Evolutionary conservation across 2,113 vertebrate species (phyloP), one percentile per base, ranked within the genome.

Genomic region (Ceyx cyanopectus): DNA sequence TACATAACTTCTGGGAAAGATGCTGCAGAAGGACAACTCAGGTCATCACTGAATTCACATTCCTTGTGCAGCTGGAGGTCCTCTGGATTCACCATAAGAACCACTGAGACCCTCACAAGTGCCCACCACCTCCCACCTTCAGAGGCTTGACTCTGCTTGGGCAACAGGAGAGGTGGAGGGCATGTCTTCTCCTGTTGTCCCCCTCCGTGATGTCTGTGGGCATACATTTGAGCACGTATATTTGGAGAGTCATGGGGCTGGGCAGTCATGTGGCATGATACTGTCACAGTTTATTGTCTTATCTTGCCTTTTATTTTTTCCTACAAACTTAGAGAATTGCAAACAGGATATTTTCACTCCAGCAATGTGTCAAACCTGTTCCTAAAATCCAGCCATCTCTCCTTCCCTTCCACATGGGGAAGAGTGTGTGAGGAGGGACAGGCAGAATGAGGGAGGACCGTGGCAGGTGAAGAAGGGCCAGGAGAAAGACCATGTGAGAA

Each of bases 401-500:
- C 30, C 14, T 88, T 74, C 24, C 32, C 10, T 76, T 76, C n/a
- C 20, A 1, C 14, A 3, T 5, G 14, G 14, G 32, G 37, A 91
- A 43, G 17, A 14, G 4, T 72, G 19, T 5, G 1, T 1, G 2
- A 81, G n/a, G 53, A 85, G 18, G n/a, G 32, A 67, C 50, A 62
- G 30, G 82, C 11, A 46, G 48, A 87, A 73, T 1, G 9, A 66
- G n/a, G 10, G 50, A 82, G 16, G 34, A 93, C 40, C 20, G 48
- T 0, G 0, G 48, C 9, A 1, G 1, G 29, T 0, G 1, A 68
- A 76, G 40, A 82, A 78, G 22, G 17, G n/a, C 23, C 69, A 72
- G 30, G 34, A 90, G 53, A 43, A 87, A 72, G 48, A 81, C 53
- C 68, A 34, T 9, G 50, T 61, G 50, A 80, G 79, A 91, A 90